A percentile compares a stretch with the other conserved stretches of the same genome.
Conservation (phyloP, 2,113 vertebrate species). For the Corythaeola cristata region DNA sequence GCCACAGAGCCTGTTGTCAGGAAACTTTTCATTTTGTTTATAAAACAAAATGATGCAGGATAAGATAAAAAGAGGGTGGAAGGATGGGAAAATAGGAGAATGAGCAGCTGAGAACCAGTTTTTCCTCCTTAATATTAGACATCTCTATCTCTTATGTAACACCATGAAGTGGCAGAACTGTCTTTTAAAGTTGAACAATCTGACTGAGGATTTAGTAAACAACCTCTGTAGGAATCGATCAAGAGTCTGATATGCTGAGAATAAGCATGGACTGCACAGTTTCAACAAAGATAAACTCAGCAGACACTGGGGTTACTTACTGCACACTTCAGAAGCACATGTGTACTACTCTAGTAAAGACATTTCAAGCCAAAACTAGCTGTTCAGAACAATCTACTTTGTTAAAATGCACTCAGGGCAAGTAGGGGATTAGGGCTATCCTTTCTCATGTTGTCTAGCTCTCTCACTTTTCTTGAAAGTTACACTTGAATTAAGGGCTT, state of each 20-base stretch:
- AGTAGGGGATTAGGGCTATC: not conserved
- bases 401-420: not conserved
- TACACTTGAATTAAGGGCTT: not conserved
- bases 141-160: not conserved
- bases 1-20: not conserved
- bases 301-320: not conserved
- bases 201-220: not conserved
- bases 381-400: not conserved
- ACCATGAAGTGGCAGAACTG: not conserved
- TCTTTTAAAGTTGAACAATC: not conserved
- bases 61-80: not conserved
- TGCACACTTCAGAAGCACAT: not conserved
- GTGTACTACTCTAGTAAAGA: not conserved
- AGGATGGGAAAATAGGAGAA: not conserved
- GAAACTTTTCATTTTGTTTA: not conserved
- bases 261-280: not conserved
- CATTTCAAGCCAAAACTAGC: not conserved
- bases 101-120: fast-evolving
- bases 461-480: not conserved
- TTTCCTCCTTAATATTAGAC: not conserved
- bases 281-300: not conserved
- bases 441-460: too few species aligned
- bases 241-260: not conserved
- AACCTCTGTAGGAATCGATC: not conserved
- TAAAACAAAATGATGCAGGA: not conserved